Evolutionary conservation across 2,113 vertebrate species (phyloP), one percentile per base, ranked within the genome.

Genomic region (Prunella himalayana): DNA sequence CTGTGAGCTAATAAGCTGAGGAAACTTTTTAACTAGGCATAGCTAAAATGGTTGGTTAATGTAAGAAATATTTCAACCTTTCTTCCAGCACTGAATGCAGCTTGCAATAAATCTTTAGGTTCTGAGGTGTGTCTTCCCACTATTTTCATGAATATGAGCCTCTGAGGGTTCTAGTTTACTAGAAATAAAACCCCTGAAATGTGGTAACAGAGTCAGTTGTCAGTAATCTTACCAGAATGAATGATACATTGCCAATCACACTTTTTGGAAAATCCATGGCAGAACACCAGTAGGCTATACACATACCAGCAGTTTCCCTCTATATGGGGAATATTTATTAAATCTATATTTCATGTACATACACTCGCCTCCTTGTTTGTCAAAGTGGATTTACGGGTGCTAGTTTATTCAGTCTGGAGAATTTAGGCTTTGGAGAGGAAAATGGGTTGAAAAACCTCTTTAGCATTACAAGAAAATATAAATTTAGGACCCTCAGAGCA

Each of bases 341-440:
- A 97, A 95, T 85, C 93, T 88, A 69, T 95, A 97, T 97, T 97
- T 97, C 96, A 92, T 47, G 69, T 86, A 77, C 41, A n/a, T 63
- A 73, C 30, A 27, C 45, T 95, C 0, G 0, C 75, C 64, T 93
- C 53, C 92, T 93, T 94, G 82, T 92, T 96, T 97, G 89, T 93
- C 84, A 75, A 60, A 75, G 53, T 33, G 65, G 59, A 96, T 97
- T 97, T 97, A 96, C 0, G 14, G 93, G 66, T 13, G 22, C 80
- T 64, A 37, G 50, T 56, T 95, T 94, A 79, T 82, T 96, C 66
- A 71, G 37, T 92, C 90, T 75, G 56, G 86, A 96, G 64, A 94
- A 94, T 95, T 93, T 93, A 87, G 82, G 49, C 59, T 95, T 92
- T 89, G 44, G 82, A 92, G 92, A 65, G 31, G 89, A 96, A 97